Evolutionary conservation across 2,113 vertebrate species (phyloP).

Genomic region (Blennius ocellaris): DNA sequence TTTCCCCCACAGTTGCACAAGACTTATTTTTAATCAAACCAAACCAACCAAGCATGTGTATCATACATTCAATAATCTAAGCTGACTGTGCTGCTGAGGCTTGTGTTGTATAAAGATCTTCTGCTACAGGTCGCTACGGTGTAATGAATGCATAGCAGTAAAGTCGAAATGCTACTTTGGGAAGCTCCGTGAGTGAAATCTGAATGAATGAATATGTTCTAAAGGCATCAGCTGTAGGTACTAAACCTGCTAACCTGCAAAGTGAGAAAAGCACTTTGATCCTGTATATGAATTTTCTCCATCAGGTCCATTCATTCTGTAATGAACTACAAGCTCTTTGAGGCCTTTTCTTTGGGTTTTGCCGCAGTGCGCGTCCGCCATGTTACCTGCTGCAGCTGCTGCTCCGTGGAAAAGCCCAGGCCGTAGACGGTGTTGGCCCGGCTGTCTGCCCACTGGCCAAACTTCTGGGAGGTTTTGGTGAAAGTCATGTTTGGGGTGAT

Average conservation of each 20-base stretch:
- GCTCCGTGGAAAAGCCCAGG: slow-evolving; percentile 93
- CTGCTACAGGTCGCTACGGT: too few species aligned
- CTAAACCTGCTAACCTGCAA: slow-evolving; percentile 4
- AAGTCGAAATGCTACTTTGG: too few species aligned
- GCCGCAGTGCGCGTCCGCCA: neutral
- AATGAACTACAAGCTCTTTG: neutral
- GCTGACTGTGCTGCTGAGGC: too few species aligned
- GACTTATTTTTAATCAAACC: too few species aligned
- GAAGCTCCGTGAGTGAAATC: neutral
- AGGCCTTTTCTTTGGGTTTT: neutral
- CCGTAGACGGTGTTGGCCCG: slow-evolving; percentile 96
- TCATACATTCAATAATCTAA: too few species aligned
- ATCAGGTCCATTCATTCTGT: neutral
- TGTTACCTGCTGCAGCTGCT: slow-evolving; percentile 93
- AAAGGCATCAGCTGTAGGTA: neutral
- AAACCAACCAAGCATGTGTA: too few species aligned
- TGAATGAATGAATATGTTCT: neutral
- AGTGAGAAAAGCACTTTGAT: neutral
- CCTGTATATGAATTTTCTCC: neutral
- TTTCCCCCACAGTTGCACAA: too few species aligned
- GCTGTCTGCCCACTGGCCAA: slow-evolving; percentile 98
- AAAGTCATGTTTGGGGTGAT: slow-evolving; percentile 98
- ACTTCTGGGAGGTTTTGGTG: slow-evolving; percentile 98
- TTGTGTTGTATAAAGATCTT: too few species aligned
- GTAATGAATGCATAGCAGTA: too few species aligned